phyloP scores from a whole-genome alignment of 2,797 vertebrate genomes.

The Channallabes apus region DNA sequence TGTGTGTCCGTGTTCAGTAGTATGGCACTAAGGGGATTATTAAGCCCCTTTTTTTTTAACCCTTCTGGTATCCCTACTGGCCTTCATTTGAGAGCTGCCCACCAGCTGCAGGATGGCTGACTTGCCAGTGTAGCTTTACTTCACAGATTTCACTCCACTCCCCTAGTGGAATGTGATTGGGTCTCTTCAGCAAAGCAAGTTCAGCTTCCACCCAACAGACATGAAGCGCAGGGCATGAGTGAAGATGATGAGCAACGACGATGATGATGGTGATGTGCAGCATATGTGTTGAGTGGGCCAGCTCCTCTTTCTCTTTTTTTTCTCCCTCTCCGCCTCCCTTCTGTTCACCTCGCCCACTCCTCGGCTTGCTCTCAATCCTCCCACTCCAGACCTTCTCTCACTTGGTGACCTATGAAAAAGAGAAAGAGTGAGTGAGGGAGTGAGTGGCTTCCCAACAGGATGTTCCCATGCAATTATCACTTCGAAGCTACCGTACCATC shows the following conservation, averaged over 20 bases:
- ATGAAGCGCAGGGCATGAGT: conserved; percentile 34
- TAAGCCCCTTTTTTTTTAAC: conserved; percentile 31
- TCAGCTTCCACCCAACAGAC: conserved; percentile 53
- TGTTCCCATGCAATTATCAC: conserved; percentile 69
- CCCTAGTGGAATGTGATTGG: conserved; percentile 54
- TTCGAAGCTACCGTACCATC: conserved; percentile 63
- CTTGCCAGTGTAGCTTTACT: conserved; percentile 38
- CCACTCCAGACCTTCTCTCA: conserved; percentile 56
- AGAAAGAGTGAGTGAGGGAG: conserved; percentile 26
- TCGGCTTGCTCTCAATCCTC: conserved; percentile 45
- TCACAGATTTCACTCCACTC: conserved; percentile 29
- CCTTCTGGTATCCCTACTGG: conserved; percentile 22
- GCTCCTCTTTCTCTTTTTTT: conserved; percentile 43
- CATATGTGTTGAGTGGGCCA: conserved; percentile 53
- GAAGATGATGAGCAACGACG: conserved; percentile 33
- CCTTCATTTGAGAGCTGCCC: conserved; percentile 58
- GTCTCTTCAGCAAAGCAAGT: conserved; percentile 52
- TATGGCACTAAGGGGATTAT: conserved; percentile 68
- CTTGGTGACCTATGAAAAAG: conserved; percentile 65
- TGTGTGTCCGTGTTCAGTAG: conserved; percentile 75
- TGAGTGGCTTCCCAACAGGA: conserved; percentile 61
- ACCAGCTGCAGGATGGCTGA: conserved; percentile 54
- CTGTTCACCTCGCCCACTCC: conserved; percentile 42
- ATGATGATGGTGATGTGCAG: conserved; percentile 46
- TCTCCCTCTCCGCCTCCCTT: not conserved